phyloP scores from a whole-genome alignment of 2,888 invertebrate genomes.

The Sipha maydis region DNA sequence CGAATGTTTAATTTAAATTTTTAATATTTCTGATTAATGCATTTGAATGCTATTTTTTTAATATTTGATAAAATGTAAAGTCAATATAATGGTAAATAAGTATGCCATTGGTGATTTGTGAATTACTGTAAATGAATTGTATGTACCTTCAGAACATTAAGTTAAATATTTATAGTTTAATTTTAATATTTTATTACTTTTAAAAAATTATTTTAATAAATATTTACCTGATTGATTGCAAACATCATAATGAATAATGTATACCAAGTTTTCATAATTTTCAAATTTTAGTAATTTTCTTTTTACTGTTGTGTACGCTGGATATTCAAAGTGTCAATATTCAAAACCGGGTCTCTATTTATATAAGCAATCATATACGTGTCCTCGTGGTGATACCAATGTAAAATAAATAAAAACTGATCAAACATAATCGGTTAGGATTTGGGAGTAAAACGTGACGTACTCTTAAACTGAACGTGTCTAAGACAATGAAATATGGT shows the following conservation, averaged over 20 bases:
- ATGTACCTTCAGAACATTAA: too few species aligned
- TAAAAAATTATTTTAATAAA: neutral
- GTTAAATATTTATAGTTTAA: neutral
- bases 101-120: too few species aligned
- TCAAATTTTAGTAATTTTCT: neutral
- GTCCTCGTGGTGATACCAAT: neutral
- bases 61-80: too few species aligned
- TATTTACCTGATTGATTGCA: slow-evolving; percentile 15
- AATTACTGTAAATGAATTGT: too few species aligned
- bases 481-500: slow-evolving; percentile 14
- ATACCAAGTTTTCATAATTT: slow-evolving; percentile 4
- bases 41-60: too few species aligned
- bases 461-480: slow-evolving; percentile 28
- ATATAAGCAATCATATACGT: slow-evolving; percentile 19
- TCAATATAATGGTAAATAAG: too few species aligned
- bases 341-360: slow-evolving; percentile 3
- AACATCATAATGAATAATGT: neutral
- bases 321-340: slow-evolving; percentile 13
- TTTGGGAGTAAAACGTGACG: slow-evolving; percentile 27
- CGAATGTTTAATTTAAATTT: too few species aligned
- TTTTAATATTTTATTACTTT: neutral
- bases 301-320: neutral
- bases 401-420: slow-evolving; percentile 35
- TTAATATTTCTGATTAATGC: too few species aligned
- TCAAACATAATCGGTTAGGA: neutral